Evolutionary conservation across 2,888 invertebrate species (phyloP), one percentile per base, ranked within the genome.

Genomic region (Napeogenes sylphis): DNA sequence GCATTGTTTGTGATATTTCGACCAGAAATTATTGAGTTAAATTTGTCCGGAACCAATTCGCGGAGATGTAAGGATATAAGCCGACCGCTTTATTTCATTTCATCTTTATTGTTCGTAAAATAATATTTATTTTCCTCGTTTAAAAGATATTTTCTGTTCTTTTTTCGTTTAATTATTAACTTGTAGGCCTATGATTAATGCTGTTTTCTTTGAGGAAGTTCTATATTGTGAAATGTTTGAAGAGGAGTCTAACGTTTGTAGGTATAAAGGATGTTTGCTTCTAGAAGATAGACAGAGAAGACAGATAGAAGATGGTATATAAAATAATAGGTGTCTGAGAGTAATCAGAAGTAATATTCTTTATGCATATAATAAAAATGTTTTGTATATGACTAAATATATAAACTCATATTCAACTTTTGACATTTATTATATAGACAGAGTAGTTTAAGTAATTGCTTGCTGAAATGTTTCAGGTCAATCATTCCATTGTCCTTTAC

Each of bases 1-100:
- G 71, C 70, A 72, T 76, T 77, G 79, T 78, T 75, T 78, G 75
- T 75, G 77, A 76, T 78, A 77, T 74, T 72, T 77, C 75, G 73
- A 72, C 78, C 76, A 77, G 77, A 77, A 79, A 77, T 77, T 75
- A 78, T 77, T 75, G 77, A 75, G 71, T 74, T 73, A 75, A 76
- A 73, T 70, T 70, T 66, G 62, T 65, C 69, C 70, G 70, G 65
- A 67, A 57, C 67, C 71, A 70, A 71, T 74, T 73, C 69, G 68
- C 67, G 56, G 68, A 69, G 71, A 70, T 70, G 65, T 67, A 64
- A 62, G 64, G 68, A 65, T 68, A 68, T 65, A 63, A 67, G 63
- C 67, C 65, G 66, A 55, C 61, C 65, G 64, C 65, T 68, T 68
- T 65, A 63, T 69, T 66, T 65, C 62, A 65, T 70, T 67, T 70